Evolutionary conservation across 2,797 vertebrate species (phyloP).

Genomic region (Atherinosoma microstoma): DNA sequence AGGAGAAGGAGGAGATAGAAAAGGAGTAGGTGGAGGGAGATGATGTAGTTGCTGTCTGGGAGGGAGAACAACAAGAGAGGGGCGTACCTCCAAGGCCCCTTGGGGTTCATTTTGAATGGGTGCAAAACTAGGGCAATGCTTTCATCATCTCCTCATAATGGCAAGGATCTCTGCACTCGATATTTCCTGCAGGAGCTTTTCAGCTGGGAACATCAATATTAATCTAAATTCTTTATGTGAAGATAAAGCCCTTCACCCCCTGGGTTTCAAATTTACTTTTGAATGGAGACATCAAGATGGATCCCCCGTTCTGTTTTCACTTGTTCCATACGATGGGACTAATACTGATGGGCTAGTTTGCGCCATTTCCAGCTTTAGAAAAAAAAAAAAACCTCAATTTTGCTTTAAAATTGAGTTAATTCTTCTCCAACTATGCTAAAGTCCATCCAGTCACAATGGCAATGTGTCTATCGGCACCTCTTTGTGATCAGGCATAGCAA

Average conservation of each 20-base stretch:
- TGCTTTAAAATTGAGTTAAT: conserved; percentile 40
- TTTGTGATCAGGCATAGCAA: conserved; percentile 67
- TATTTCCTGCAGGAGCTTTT: conserved; percentile 49
- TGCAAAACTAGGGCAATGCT: conserved; percentile 47
- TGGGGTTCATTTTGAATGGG: conserved; percentile 40
- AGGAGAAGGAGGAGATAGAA: conserved; percentile 40
- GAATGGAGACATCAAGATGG: conserved; percentile 52
- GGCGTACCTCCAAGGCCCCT: conserved; percentile 17
- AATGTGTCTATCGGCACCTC: conserved; percentile 55
- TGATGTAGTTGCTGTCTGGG: conserved; percentile 55
- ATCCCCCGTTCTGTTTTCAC: conserved; percentile 31
- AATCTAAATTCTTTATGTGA: conserved; percentile 57
- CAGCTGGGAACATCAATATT: conserved; percentile 51
- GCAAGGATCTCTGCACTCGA: conserved; percentile 21
- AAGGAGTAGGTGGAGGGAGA: conserved; percentile 9
- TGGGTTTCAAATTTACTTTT: conserved; percentile 38
- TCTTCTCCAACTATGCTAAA: conserved; percentile 54
- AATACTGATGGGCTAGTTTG: conserved; percentile 37
- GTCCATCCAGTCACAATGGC: conserved; percentile 48
- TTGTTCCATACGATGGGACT: conserved; percentile 46
- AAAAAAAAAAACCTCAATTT: conserved; percentile 51
- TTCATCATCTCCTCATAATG: conserved; percentile 48
- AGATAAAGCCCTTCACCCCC: conserved; percentile 43
- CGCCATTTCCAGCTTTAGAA: conserved; percentile 51
- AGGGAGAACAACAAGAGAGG: conserved; percentile 14